Base-by-base conservation (phyloP, 2,113 vertebrate species). In the Baryphthengus martii region DNA sequence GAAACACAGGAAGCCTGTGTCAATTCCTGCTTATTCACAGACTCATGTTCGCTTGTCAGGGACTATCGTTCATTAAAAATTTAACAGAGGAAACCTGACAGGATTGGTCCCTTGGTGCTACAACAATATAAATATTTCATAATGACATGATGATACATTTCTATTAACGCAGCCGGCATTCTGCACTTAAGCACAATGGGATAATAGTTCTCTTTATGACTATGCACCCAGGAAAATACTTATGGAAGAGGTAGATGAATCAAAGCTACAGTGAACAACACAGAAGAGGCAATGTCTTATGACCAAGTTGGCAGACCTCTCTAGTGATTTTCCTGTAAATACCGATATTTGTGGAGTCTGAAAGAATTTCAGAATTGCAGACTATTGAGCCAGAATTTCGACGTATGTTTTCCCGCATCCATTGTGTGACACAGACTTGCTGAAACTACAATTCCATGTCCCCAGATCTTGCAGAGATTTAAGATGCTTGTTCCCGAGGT, bases 61-160 rank as follows among this genome's bases (percentile, higher is more conserved):
- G 68, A 62, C 67, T 80, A 55, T 55, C 1, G 4, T 55, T 84
- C 7, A 20, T 96, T 77, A 77, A 93, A 91, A 80, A 93, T 91
- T 71, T 59, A 91, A 86, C 58, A 88, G 75, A 77, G 71, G 50
- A 88, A 93, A 80, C 72, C 55, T 93, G 85, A 74, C 65, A 86
- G 85, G 82, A 90, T 90, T 86, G 72, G 67, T 92, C 56, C 86
- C 80, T 90, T 81, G 88, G 65, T 90, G 73, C 31, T 89, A 81
- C 68, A 77, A 74, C 39, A 68, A 63, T 78, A 94, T 87, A 74
- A 92, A 95, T 96, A 77, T 94, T 94, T 88, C 88, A 96, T 90
- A 75, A 84, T 56, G 63, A 83, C 85, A 96, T 1, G 14, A 67
- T 66, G 59, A 85, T 93, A 95, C 71, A 68, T 87, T 94, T 95